Percentiles rank a stretch among this genome's conserved stretches.
Evolutionary conservation across 2,797 vertebrate species (phyloP).

Genomic region (Champsocephalus gunnari): DNA sequence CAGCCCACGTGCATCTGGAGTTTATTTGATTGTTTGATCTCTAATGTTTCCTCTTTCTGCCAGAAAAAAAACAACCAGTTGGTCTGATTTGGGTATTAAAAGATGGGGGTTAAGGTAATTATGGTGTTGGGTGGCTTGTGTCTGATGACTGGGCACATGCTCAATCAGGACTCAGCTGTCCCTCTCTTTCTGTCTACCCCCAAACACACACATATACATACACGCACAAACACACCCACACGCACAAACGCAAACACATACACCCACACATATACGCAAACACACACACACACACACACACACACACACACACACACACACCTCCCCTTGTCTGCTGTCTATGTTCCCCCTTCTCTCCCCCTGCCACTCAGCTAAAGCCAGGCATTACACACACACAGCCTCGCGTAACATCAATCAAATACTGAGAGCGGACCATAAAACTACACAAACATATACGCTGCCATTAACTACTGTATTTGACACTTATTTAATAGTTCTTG

Average conservation of each 20-base stretch:
- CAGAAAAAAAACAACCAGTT: slow-evolving; percentile 68
- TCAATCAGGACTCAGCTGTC: slow-evolving; percentile 81
- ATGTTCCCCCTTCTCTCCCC: slow-evolving; percentile 63
- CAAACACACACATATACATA: slow-evolving; percentile 1
- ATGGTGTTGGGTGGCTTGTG: slow-evolving; percentile 78
- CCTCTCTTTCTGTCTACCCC: slow-evolving; percentile 67
- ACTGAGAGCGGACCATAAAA: slow-evolving; percentile 76
- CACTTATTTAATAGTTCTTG: slow-evolving; percentile 49
- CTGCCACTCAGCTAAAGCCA: slow-evolving; percentile 74
- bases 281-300: slow-evolving; percentile 15
- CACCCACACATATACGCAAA: neutral
- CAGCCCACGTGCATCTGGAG: slow-evolving; percentile 77
- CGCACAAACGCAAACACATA: slow-evolving; percentile 5
- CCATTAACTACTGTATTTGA: slow-evolving; percentile 63
- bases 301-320: slow-evolving; percentile 22
- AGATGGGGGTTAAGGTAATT: slow-evolving; percentile 83
- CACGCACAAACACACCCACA: neutral
- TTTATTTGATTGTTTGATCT: slow-evolving; percentile 79
- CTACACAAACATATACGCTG: slow-evolving; percentile 75
- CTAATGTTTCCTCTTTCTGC: slow-evolving; percentile 67
- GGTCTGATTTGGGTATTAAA: slow-evolving; percentile 80
- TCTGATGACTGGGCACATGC: slow-evolving; percentile 81
- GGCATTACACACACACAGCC: slow-evolving; percentile 76
- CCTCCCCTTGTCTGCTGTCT: slow-evolving; percentile 67
- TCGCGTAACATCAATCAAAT: slow-evolving; percentile 78